Evolutionary conservation across 2,797 vertebrate genomes (phyloP), one percentile per base, ranked within the genome.

Genomic region (Saxicola maurus): DNA sequence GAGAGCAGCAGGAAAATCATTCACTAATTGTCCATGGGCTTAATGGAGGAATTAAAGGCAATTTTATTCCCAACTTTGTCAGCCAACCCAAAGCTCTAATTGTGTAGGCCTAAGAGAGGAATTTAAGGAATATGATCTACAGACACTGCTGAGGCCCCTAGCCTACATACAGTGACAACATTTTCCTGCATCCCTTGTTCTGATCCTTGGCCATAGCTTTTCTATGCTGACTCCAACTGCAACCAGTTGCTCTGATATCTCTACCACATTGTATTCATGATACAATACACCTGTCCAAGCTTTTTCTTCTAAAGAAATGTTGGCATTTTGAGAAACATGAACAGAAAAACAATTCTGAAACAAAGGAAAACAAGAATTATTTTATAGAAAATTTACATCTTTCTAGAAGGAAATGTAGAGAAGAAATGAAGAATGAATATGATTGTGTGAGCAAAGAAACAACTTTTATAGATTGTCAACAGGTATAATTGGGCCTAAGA

Each of bases 11-110:
- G 8, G 55, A 81, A 91, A 83, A 83, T 68, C 33, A 71, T 72
- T 89, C 57, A 46, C 43, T 80, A 94, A 68, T 83, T 73, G 45
- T 13, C 28, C 23, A 7, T 59, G 65, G 48, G 40, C 37, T 78
- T 90, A 78, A 84, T 17, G 85, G 79, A 80, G 43, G 59, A 90
- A 85, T 85, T 93, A 92, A 83, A 83, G 48, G 62, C 20, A 83
- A 87, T 93, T 95, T 92, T 65, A 66, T 78, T 92, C 37, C 48
- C 28, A 72, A 75, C 51, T 90, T 79, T 78, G 69, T 75, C 87
- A 28, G 56, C 37, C 51, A 92, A 65, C 3, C 4, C 43, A 61
- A 68, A 80, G 18, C 28, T 68, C 28, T 80, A 71, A 82, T 75
- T 85, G 82, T 28, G 4, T 31, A 57, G 31, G 38, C 25, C 59